Percentiles rank a stretch among this genome's conserved stretches.
Conservation (phyloP, 2,888 invertebrate genomes). For the Blastobasis adustella region DNA sequence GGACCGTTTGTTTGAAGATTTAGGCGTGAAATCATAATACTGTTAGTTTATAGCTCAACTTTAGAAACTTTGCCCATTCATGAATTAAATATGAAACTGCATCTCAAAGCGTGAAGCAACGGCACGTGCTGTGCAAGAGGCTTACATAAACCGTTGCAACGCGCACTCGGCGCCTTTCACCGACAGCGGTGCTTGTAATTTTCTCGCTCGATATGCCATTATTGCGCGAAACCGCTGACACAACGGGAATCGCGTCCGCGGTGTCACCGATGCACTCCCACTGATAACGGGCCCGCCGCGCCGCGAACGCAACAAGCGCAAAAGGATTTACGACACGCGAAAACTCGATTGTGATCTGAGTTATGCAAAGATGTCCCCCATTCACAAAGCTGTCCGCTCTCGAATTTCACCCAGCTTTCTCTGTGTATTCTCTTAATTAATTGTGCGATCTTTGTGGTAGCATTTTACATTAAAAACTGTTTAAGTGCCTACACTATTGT, state of each 20-base stretch:
- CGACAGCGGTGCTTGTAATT: slow-evolving; percentile 43
- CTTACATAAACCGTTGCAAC: slow-evolving; percentile 47
- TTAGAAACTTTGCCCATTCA: slow-evolving; percentile 12
- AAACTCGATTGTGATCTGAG: slow-evolving; percentile 5
- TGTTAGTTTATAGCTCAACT: no score
- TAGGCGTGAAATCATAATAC: no score
- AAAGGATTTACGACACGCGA: neutral
- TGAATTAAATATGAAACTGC: slow-evolving; percentile 5
- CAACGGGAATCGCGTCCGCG: slow-evolving; percentile 29
- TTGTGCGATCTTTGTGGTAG: slow-evolving; percentile 32
- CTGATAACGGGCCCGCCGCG: no score
- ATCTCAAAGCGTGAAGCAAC: slow-evolving; percentile 24
- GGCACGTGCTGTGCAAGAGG: slow-evolving; percentile 31
- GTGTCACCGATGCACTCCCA: neutral
- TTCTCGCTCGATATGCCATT: slow-evolving; percentile 41
- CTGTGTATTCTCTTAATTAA: slow-evolving; percentile 29
- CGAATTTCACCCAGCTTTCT: slow-evolving; percentile 52
- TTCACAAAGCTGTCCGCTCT: slow-evolving; percentile 14
- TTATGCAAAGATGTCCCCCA: slow-evolving; percentile 6
- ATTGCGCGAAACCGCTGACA: slow-evolving; percentile 33
- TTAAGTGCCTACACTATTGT: no score
- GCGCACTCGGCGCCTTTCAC: slow-evolving; percentile 46
- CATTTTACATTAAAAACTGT: slow-evolving; percentile 1
- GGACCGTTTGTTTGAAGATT: no score
- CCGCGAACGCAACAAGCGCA: no score